Evolutionary conservation across 2,888 invertebrate species (phyloP), one percentile per base, ranked within the genome.

Genomic region (Drosophila birchii): DNA sequence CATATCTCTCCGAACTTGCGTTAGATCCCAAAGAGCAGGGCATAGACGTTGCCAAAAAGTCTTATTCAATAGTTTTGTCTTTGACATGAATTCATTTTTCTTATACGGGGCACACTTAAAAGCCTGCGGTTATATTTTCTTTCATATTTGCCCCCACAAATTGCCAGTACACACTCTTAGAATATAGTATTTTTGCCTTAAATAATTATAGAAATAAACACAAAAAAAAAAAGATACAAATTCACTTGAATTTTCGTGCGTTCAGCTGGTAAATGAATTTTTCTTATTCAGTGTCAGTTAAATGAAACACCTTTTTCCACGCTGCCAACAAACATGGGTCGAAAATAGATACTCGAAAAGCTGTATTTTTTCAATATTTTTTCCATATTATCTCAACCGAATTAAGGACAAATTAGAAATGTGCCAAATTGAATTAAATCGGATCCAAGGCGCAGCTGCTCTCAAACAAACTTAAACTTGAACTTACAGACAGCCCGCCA

Each of bases 21-120:
- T 68, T 66, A 26, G 53, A 67, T 44, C 67, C 67, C 34, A 36
- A 36, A 53, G 23, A 36, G 20, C 34, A 20, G 3, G 6, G 34
- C 9, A 66, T 51, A 61, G 60, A 69, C 79, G 85, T 62, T 84
- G 84, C 83, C 89, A 89, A 85, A 85, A 89, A 88, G 70, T 86
- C 78, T 78, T 86, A 81, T 86, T 88, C 86, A 86, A 88, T 88
- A 82, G 85, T 82, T 74, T 80, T 88, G 77, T 86, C 88, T 86
- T 88, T 89, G 85, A 86, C 89, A 89, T 88, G 83, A 89, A 87
- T 86, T 86, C 85, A 86, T 89, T 86, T 86, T 85, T 85, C 86
- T 72, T 85, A 44, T 85, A 41, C 51, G 57, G 66, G 53, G 71
- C 83, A 69, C 83, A 88, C 88, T 88, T 83, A 80, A 83, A 88